Conservation (phyloP, 2,888 invertebrate genomes). For the Autographa gamma region DNA sequence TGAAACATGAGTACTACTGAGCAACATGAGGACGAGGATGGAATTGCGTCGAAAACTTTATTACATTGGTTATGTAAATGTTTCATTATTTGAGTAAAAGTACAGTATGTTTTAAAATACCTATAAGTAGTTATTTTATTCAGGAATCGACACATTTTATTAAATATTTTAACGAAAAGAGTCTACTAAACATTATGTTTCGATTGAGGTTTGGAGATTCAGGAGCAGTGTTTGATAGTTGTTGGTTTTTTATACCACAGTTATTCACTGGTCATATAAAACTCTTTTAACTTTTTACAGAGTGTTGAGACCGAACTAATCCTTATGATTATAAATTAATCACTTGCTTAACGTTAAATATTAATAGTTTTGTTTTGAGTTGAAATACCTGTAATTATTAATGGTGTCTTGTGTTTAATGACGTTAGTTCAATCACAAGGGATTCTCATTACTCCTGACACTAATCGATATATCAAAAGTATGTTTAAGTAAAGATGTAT, state of each 20-base stretch:
- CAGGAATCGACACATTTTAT: neutral
- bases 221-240: neutral
- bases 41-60: conserved; percentile 14
- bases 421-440: neutral
- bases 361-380: too few species aligned
- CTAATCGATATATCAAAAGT: conserved; percentile 49
- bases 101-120: conserved; percentile 25
- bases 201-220: conserved; percentile 31
- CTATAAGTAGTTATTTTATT: neutral
- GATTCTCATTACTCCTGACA: conserved; percentile 8
- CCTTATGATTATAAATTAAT: too few species aligned
- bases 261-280: too few species aligned
- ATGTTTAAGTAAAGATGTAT: conserved; percentile 29
- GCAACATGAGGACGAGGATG: conserved; percentile 17
- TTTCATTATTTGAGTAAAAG: conserved; percentile 37
- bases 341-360: too few species aligned
- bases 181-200: conserved; percentile 48
- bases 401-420: neutral
- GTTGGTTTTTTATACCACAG: too few species aligned
- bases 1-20: conserved; percentile 16
- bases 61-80: conserved; percentile 28
- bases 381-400: too few species aligned
- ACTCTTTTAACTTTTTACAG: too few species aligned
- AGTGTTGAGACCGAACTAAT: too few species aligned
- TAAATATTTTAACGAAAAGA: neutral